Conservation (phyloP, 2,113 vertebrate species). For the Prunella himalayana region DNA sequence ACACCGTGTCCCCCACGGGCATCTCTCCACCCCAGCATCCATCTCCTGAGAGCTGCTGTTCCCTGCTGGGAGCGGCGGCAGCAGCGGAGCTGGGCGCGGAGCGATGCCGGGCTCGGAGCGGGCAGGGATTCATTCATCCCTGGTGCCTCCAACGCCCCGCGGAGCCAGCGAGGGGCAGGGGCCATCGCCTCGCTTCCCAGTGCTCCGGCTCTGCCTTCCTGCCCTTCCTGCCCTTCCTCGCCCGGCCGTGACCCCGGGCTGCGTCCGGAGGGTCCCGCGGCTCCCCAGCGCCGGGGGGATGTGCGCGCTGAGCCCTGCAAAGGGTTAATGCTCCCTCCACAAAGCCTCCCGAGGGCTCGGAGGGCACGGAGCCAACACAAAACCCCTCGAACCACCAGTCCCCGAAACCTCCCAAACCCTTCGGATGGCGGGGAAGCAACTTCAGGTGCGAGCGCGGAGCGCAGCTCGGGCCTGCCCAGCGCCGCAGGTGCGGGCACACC, state of each 20-base stretch:
- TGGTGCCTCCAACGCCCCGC: background rate
- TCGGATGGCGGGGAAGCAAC: background rate
- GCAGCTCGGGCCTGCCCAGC: background rate
- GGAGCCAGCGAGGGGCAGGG: accelerated
- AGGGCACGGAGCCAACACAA: background rate
- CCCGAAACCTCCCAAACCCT: background rate
- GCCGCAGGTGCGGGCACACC: background rate
- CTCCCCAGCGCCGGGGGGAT: background rate
- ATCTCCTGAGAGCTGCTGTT: background rate
- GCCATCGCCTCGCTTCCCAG: accelerated
- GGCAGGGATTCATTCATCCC: background rate
- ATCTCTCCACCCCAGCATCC: background rate
- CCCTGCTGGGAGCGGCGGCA: background rate
- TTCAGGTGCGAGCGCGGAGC: background rate
- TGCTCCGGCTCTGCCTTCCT: background rate
- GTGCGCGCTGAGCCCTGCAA: background rate
- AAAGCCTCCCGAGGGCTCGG: background rate
- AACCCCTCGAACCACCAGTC: background rate
- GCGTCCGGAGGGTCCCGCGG: background rate
- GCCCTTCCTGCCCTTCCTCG: background rate
- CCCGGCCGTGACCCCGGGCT: background rate
- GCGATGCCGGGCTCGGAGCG: background rate
- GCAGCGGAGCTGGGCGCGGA: background rate
- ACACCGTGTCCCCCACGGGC: background rate
- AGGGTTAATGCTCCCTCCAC: background rate